Percentiles rank a stretch among this genome's conserved stretches.
These are phyloP conservation scores for Leptinotarsa peninsularis DNA, from an alignment of 2,888 invertebrate species.

Conservation along the genomic window DNA sequence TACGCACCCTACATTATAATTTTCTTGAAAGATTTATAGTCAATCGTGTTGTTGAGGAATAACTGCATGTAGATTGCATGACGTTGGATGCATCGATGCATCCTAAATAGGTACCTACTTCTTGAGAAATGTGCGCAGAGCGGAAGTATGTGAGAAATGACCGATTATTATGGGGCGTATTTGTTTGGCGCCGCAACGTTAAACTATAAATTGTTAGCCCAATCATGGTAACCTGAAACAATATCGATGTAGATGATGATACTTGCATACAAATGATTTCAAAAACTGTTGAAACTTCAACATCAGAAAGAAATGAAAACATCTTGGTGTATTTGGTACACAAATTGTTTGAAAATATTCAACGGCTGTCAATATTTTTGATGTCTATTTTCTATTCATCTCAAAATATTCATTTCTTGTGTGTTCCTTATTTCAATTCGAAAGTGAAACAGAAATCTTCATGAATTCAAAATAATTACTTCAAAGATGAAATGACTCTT, in stretches of 20 bases:
- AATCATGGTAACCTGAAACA: not conserved
- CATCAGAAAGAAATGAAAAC: no score
- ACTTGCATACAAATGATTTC: no score
- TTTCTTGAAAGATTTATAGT: not conserved
- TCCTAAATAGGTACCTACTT: conserved; percentile 17
- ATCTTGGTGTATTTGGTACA: no score
- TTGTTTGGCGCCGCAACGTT: conserved; percentile 10
- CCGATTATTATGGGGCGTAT: conserved; percentile 20
- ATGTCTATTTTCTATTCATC: no score
- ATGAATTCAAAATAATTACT: no score
- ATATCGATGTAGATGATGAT: not conserved
- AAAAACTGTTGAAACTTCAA: no score
- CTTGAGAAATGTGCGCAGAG: conserved; percentile 13
- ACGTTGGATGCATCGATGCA: conserved; percentile 11
- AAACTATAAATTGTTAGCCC: conserved; percentile 3
- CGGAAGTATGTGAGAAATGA: conserved; percentile 5
- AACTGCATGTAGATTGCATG: conserved; percentile 15
- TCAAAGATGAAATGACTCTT: no score
- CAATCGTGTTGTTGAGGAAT: conserved; percentile 13
- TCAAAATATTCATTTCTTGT: no score
- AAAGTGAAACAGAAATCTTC: no score
- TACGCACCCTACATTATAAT: conserved; percentile 11
- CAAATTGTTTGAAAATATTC: no score
- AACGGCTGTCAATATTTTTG: no score
- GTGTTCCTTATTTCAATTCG: no score